Conservation (phyloP, 2,797 vertebrate genomes). For the Cirrhinus mrigala region DNA sequence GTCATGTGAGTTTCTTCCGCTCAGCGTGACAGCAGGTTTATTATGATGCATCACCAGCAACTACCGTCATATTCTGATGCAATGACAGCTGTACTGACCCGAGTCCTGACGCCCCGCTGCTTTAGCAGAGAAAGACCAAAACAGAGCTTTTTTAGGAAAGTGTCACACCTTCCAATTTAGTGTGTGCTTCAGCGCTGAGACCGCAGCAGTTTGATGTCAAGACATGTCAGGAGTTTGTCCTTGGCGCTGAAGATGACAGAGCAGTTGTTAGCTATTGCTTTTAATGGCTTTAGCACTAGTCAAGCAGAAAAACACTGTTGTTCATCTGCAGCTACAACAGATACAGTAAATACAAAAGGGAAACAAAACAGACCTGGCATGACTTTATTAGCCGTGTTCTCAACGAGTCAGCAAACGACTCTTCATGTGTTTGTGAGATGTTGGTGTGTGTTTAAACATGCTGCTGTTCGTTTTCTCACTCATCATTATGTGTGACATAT, state of each 20-base stretch:
- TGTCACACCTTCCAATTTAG: constrained; percentile 27
- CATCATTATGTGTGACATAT: constrained; percentile 4
- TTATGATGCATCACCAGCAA: constrained; percentile 27
- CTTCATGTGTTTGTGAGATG: background rate
- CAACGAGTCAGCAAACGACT: background rate
- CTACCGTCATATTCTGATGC: constrained; percentile 29
- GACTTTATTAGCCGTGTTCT: background rate
- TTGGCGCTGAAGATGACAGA: constrained; percentile 6
- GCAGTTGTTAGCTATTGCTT: background rate
- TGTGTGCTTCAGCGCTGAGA: background rate
- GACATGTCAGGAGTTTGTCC: background rate
- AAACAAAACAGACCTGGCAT: background rate
- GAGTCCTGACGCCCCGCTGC: background rate
- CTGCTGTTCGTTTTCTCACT: background rate
- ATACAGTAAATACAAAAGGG: background rate
- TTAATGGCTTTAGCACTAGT: background rate
- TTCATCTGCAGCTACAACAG: background rate
- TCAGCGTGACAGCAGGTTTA: constrained; percentile 5
- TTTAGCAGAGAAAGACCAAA: background rate
- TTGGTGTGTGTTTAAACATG: background rate
- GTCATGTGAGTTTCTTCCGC: background rate
- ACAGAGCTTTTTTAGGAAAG: background rate
- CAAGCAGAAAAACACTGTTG: background rate
- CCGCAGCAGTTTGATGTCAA: background rate
- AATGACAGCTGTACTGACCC: constrained; percentile 35